Evolutionary conservation across 2,113 vertebrate genomes (phyloP), one percentile per base, ranked within the genome.

Genomic region (Labrus mixtus): DNA sequence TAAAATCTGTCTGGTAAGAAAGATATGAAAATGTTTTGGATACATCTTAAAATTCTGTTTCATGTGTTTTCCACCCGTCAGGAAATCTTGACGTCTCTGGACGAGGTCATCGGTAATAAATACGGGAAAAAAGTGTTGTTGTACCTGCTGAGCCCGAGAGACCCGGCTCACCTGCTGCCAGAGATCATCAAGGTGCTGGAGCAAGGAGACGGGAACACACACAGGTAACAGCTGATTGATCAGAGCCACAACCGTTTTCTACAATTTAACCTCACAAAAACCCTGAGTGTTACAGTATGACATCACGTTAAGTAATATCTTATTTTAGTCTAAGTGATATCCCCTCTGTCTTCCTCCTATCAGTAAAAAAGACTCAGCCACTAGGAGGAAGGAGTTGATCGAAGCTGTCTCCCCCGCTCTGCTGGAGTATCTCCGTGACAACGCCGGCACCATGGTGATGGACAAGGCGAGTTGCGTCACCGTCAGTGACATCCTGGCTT

Each of bases 41-140:
- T 1, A 6, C 8, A 13, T 11, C 15, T 39, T 2, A 68, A 43
- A 20, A 29, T 48, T 17, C 20, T 0, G 1, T 29, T 59, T 58
- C 9, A 3, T 58, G 55, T 54, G 55, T 57, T 29, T 54, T 22
- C 10, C 64, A 19, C 58, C 48, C 72, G 63, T 60, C 85, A 99
- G 98, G 97, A 99, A 93, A 93, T 99, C 79, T 76, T 95, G 80
- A 73, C 66, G 61, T 95, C 96, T 39, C 90, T 99, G 87, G 76
- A 94, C 0, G 92, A 91, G 61, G 92, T 99, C 73, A 86, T 98
- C 82, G 83, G 90, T 54, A 97, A 97, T 77, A 99, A 99, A 84
- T 95, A 97, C 0, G 98, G 98, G 20, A 97, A 95, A 83, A 99
- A 99, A 79, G 96, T 97, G 13, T 71, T 99, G 5, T 46, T 97